Base-by-base conservation (phyloP, 2,113 vertebrate genomes). In the Plotosus lineatus region DNA sequence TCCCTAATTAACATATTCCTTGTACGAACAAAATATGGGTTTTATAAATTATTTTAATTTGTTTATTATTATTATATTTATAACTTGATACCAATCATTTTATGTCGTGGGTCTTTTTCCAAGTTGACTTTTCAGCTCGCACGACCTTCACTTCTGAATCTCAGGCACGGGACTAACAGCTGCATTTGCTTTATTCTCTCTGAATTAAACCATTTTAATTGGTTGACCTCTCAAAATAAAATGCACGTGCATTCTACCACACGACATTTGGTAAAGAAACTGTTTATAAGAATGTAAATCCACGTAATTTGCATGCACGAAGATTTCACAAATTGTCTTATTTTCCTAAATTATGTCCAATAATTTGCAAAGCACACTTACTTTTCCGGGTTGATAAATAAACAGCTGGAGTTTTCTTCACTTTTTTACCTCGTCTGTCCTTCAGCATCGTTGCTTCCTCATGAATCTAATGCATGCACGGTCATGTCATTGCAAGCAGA, bases 401-500 rank as follows among this genome's bases (percentile, higher is more conserved):
- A n/a, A 68, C n/a, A 48, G 2, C 6, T 0, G 5, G 15, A 77
- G 42, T 77, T 48, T 48, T 23, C 68, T 33, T 0, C n/a, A 28
- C 46, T 19, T 63, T 48, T 14, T 58, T 19, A 21, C 28, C 58
- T 33, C 19, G 55, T 56, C 40, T 42, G 56, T 46, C 56, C 26
- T 31, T 69, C 48, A 75, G 69, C 61, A 53, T 33, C 33, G 46
- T 6, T 51, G 76, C 36, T 51, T 40, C 38, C 50, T 58, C 68
- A 15, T 46, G 51, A 55, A 42, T 12, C 78, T 79, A 36, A 14
- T 42, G 50, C 65, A 71, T 1, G n/a, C 66, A 10, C 26, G 68
- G 68, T 71, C 44, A 48, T 71, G 68, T 56, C 75, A 61, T 61
- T 60, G 50, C 42, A 12, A 77, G 51, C 69, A 17, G 36, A 40